phyloP scores from a whole-genome alignment of 1,140 invertebrate species.

The Diorhabda sublineata region DNA sequence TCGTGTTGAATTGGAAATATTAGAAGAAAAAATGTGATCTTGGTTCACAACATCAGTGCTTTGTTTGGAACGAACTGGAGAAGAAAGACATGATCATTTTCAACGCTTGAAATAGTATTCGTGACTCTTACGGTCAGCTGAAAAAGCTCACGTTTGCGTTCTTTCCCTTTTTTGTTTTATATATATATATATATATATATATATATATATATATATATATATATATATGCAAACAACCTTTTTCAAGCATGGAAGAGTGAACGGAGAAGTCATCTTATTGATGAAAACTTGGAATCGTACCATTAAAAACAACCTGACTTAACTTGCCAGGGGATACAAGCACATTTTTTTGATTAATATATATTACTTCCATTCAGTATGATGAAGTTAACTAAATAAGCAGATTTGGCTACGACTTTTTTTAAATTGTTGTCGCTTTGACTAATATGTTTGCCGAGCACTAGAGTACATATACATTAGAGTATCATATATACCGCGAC shows the following conservation, averaged over 20 bases:
- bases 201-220: neutral
- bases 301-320: neutral
- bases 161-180: conserved; percentile 21
- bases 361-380: neutral
- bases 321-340: neutral
- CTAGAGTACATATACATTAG: neutral
- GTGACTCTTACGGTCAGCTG: conserved; percentile 15
- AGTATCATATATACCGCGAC: too few relatives aligned
- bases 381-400: neutral
- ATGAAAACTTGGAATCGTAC: conserved; percentile 13
- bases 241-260: conserved; percentile 23
- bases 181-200: too few relatives aligned
- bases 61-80: neutral
- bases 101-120: conserved; percentile 32
- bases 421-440: neutral
- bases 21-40: neutral
- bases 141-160: conserved; percentile 19
- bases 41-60: neutral
- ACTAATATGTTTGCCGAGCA: conserved; percentile 7
- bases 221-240: conserved; percentile 23
- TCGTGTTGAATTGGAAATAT: too few relatives aligned
- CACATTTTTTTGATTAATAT: neutral
- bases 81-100: conserved; percentile 2
- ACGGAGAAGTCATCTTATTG: conserved; percentile 20
- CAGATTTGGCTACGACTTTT: conserved; percentile 1